phyloP scores from a whole-genome alignment of 1,140 invertebrate genomes.

The Brachionus sp. region DNA sequence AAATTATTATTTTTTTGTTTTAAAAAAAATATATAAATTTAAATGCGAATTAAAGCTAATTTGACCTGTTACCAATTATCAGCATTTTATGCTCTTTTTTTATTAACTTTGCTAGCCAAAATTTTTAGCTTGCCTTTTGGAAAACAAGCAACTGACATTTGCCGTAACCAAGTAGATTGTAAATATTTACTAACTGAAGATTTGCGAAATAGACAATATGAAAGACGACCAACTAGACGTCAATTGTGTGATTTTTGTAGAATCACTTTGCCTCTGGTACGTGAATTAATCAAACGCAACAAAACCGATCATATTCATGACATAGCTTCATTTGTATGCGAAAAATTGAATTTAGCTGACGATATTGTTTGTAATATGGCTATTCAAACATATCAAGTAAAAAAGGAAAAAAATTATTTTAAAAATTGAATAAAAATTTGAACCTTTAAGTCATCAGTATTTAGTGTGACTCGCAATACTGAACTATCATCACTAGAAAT shows the following conservation, averaged over 20 bases:
- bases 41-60: background rate
- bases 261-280: constrained; percentile 17
- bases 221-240: background rate
- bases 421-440: background rate
- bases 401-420: background rate
- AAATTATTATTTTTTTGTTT: background rate
- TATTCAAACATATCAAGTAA: background rate
- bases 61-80: background rate
- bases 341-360: constrained; percentile 15
- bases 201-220: background rate
- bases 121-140: background rate
- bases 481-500: constrained; percentile 19
- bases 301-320: constrained; percentile 33
- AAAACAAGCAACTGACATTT: constrained; percentile 10
- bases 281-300: constrained; percentile 24
- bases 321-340: constrained; percentile 22
- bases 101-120: background rate
- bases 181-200: constrained; percentile 21
- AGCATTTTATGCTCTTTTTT: background rate
- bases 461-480: constrained; percentile 12
- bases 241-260: constrained; percentile 32
- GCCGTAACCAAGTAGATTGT: background rate
- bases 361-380: constrained; percentile 34
- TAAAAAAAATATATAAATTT: background rate
- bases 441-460: background rate